Conservation (phyloP, 2,888 invertebrate species). For the Phyllotreta cruciferae region DNA sequence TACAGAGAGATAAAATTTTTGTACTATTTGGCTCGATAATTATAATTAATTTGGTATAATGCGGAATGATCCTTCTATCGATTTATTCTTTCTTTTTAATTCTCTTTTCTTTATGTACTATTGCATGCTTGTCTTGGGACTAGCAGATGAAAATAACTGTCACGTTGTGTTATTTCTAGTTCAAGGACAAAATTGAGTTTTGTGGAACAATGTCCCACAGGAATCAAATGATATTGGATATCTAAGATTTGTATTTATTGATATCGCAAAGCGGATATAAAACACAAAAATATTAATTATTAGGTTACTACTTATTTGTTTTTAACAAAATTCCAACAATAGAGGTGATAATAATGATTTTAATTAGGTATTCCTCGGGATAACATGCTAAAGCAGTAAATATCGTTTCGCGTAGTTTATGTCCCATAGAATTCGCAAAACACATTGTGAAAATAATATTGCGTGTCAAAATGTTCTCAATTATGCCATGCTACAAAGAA, state of each 20-base stretch:
- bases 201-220: constrained; percentile 9
- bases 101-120: background rate
- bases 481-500: constrained; percentile 28
- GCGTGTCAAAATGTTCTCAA: constrained; percentile 32
- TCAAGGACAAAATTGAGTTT: constrained; percentile 24
- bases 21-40: background rate
- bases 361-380: too few relatives aligned
- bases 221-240: background rate
- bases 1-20: background rate
- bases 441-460: constrained; percentile 31
- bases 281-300: too few relatives aligned
- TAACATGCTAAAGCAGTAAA: background rate
- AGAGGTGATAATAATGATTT: too few relatives aligned
- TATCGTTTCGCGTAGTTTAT: constrained; percentile 9
- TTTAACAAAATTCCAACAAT: too few relatives aligned
- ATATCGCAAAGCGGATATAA: too few relatives aligned
- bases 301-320: too few relatives aligned
- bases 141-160: constrained; percentile 16
- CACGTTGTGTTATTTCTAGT: constrained; percentile 17
- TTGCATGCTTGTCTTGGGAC: constrained; percentile 10
- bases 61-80: background rate
- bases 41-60: background rate
- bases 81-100: background rate
- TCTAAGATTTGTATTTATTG: too few relatives aligned
- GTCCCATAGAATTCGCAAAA: constrained; percentile 19